These are phyloP conservation scores for Caenorhabditis wallacei DNA, from an alignment of 2,888 invertebrate genomes.

Conservation along the genomic window DNA sequence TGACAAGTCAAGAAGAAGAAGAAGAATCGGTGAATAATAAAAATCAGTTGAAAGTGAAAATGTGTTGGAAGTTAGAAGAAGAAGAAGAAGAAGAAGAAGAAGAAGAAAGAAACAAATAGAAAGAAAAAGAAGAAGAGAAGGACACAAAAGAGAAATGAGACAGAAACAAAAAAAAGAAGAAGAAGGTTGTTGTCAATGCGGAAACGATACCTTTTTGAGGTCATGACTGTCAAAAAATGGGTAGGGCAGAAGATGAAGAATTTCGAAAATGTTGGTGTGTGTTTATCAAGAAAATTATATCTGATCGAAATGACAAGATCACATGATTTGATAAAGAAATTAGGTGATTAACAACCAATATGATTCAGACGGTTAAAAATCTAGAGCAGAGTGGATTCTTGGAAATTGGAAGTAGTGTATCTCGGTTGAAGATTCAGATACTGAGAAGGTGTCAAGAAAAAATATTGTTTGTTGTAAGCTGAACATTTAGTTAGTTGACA, in stretches of 20 bases:
- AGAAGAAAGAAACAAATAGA: constrained; percentile 7
- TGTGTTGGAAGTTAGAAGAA: neutral
- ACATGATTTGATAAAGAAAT: constrained; percentile 28
- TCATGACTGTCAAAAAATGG: constrained; percentile 7
- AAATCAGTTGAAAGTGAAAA: constrained; percentile 8
- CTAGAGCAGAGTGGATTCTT: neutral
- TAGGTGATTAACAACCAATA: constrained; percentile 28
- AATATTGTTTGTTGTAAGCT: too few species aligned
- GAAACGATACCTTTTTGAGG: constrained; percentile 29
- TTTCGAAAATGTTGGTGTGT: constrained; percentile 28
- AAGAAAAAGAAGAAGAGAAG: constrained; percentile 8
- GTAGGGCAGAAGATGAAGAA: constrained; percentile 8
- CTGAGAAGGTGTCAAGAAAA: too few species aligned
- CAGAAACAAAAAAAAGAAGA: too few species aligned
- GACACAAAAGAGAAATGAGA: constrained; percentile 10
- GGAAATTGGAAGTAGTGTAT: too few species aligned
- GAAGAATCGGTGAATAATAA: neutral
- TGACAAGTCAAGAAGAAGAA: neutral
- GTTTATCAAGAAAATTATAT: constrained; percentile 24
- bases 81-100: neutral
- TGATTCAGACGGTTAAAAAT: neutral
- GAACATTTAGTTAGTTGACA: too few species aligned
- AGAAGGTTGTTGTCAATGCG: constrained; percentile 11
- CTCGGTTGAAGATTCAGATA: too few species aligned
- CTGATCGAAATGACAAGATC: constrained; percentile 3